A percentile compares a stretch with the other conserved stretches of the same genome.
phyloP scores from a whole-genome alignment of 1,140 invertebrate species.

The Brachionus rubens region DNA sequence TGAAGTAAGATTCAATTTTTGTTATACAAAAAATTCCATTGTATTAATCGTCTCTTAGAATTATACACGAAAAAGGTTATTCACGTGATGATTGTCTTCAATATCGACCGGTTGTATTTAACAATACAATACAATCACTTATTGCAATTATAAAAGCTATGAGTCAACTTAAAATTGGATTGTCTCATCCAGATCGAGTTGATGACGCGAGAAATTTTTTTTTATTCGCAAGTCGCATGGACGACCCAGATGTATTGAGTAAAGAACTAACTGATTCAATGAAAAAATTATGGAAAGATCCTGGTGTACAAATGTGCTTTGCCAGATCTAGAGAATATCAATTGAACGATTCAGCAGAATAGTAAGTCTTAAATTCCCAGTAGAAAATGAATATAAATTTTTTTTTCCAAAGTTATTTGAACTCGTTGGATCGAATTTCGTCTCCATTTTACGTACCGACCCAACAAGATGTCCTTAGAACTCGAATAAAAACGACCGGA shows the following conservation, averaged over 20 bases:
- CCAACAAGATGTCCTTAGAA: slow-evolving; percentile 68
- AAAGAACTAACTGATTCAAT: slow-evolving; percentile 60
- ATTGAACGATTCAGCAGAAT: slow-evolving; percentile 99
- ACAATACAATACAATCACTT: slow-evolving; percentile 81
- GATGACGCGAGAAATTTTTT: slow-evolving; percentile 71
- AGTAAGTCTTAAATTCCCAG: slow-evolving; percentile 75
- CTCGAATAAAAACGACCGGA: slow-evolving; percentile 97
- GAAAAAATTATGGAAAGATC: slow-evolving; percentile 90
- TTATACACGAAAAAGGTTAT: slow-evolving; percentile 91
- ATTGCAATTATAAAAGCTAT: slow-evolving; percentile 86
- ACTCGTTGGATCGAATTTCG: slow-evolving; percentile 37
- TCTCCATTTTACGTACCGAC: slow-evolving; percentile 45
- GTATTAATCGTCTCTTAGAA: no score
- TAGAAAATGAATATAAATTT: slow-evolving; percentile 66
- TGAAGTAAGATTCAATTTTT: slow-evolving; percentile 89
- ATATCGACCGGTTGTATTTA: slow-evolving; percentile 86
- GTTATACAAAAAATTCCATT: no score
- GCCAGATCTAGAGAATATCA: slow-evolving; percentile 98
- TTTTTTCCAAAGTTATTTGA: slow-evolving; percentile 88
- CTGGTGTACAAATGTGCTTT: slow-evolving; percentile 85
- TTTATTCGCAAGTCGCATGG: not conserved
- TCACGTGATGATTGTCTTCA: slow-evolving; percentile 86
- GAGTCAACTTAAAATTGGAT: slow-evolving; percentile 84
- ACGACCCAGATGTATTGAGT: slow-evolving; percentile 63
- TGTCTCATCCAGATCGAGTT: slow-evolving; percentile 67